phyloP scores from a whole-genome alignment of 2,888 invertebrate species.

The Aphidius colemani region DNA sequence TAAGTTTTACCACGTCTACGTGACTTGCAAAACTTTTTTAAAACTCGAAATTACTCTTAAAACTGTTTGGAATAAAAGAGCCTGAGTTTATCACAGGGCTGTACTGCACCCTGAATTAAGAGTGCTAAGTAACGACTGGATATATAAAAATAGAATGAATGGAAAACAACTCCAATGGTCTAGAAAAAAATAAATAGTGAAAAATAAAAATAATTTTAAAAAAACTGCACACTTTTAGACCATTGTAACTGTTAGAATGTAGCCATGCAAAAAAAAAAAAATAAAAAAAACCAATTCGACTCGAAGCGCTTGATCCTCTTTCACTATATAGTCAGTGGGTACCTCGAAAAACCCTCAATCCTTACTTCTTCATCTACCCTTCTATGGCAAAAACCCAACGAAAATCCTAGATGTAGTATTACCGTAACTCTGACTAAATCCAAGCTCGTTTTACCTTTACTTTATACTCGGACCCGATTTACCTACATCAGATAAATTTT shows the following conservation, averaged over 20 bases:
- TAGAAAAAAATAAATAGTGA: constrained; percentile 27
- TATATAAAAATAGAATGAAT: constrained; percentile 22
- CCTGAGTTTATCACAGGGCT: constrained; percentile 26
- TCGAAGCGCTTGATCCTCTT: constrained; percentile 7
- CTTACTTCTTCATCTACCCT: constrained; percentile 19
- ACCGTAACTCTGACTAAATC: constrained; percentile 38
- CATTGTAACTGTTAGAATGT: constrained; percentile 36
- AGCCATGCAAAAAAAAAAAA: constrained; percentile 13
- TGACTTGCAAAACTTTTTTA: constrained; percentile 23
- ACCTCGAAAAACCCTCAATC: background rate
- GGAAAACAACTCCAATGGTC: constrained; percentile 15
- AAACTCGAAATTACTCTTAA: constrained; percentile 21
- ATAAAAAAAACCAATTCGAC: constrained; percentile 34
- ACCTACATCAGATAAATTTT: constrained; percentile 31
- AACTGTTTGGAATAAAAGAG: constrained; percentile 8
- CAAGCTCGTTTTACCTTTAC: constrained; percentile 31
- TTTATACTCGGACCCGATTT: constrained; percentile 22
- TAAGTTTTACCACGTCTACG: constrained; percentile 20
- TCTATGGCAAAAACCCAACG: constrained; percentile 31
- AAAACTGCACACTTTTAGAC: constrained; percentile 18
- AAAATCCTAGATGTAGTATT: constrained; percentile 34
- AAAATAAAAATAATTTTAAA: background rate
- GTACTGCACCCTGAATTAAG: constrained; percentile 18
- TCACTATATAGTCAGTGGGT: no score
- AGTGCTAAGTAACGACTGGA: constrained; percentile 25